Evolutionary conservation across 2,888 invertebrate genomes (phyloP).

Genomic region (Lasioglossum pauxillum): DNA sequence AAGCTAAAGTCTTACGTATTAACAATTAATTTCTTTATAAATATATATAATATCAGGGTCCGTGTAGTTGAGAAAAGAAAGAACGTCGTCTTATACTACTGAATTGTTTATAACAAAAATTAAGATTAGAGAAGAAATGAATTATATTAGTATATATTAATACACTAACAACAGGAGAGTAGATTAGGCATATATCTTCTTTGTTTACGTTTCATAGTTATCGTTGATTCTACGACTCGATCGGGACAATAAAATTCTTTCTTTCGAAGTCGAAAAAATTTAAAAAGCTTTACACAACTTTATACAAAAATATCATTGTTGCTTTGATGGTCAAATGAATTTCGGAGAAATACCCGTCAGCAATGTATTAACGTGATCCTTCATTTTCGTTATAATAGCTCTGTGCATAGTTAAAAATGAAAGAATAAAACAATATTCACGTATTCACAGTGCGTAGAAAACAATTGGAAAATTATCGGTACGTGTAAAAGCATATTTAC

Average conservation of each 20-base stretch:
- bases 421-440: constrained; percentile 18
- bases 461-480: constrained; percentile 38
- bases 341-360: constrained; percentile 8
- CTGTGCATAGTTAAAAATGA: constrained; percentile 11
- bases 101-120: constrained; percentile 42
- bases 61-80: neutral
- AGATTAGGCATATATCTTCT: constrained; percentile 11
- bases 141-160: constrained; percentile 15
- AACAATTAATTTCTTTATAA: constrained; percentile 6
- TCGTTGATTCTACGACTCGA: constrained; percentile 6
- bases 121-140: constrained; percentile 21
- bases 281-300: constrained; percentile 1
- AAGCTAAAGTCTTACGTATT: constrained; percentile 30
- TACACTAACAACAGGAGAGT: constrained; percentile 41
- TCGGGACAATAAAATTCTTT: neutral
- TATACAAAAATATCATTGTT: constrained; percentile 20
- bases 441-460: constrained; percentile 38
- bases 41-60: constrained; percentile 16
- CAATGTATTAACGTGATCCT: constrained; percentile 34
- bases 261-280: neutral
- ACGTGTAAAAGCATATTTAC: constrained; percentile 63
- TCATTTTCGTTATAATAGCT: constrained; percentile 22
- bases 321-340: neutral
- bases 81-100: constrained; percentile 15
- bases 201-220: neutral